These are phyloP conservation scores for Autographa pulchrina DNA, from an alignment of 2,888 invertebrate genomes.

Conservation along the genomic window DNA sequence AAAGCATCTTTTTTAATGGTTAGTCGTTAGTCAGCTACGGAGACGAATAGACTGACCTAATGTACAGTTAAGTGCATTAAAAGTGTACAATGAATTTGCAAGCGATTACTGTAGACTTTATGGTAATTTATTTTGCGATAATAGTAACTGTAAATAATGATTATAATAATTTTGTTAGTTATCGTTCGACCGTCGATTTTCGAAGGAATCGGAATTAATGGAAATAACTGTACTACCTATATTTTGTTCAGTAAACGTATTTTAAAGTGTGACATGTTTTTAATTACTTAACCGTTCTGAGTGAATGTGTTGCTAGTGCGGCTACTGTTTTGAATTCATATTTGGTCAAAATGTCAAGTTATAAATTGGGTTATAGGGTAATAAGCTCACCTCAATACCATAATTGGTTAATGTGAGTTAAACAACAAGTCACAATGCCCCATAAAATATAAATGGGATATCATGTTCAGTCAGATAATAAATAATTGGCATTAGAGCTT, in stretches of 20 bases:
- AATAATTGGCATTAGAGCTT: not conserved
- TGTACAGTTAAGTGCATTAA: slow-evolving; percentile 19
- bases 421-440: not conserved
- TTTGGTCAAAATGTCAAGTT: not conserved
- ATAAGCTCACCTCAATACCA: slow-evolving; percentile 5
- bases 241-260: not conserved
- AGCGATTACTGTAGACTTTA: slow-evolving; percentile 12
- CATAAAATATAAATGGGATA: slow-evolving; percentile 3
- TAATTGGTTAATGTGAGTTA: not conserved
- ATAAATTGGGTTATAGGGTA: slow-evolving; percentile 2
- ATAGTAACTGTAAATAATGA: slow-evolving; percentile 7
- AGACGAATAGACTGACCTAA: slow-evolving; percentile 9
- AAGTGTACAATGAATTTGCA: not conserved
- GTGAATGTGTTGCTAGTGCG: no score
- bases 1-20: slow-evolving; percentile 16
- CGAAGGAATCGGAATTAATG: not conserved
- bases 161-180: slow-evolving; percentile 1
- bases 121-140: slow-evolving; percentile 19
- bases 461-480: slow-evolving; percentile 5
- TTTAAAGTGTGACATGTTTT: not conserved
- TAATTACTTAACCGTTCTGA: not conserved
- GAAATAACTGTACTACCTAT: not conserved
- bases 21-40: not conserved
- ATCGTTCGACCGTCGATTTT: not conserved
- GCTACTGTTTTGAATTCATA: not conserved